Evolutionary conservation across 2,113 vertebrate genomes (phyloP).

Genomic region (Crotophaga sulcirostris): DNA sequence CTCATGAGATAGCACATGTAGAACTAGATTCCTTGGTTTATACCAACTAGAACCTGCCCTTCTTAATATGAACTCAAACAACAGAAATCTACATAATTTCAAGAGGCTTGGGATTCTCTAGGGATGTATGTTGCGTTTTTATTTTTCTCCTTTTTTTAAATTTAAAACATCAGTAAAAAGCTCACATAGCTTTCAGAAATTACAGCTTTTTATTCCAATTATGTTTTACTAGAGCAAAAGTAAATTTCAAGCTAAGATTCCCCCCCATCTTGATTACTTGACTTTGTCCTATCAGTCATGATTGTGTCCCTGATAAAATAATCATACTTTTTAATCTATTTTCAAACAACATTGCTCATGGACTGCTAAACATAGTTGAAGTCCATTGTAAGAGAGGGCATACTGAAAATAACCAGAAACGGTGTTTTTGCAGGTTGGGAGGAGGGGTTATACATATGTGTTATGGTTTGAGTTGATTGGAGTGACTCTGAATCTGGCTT

Average conservation of each 20-base stretch:
- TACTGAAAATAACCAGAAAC: neutral
- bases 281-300: constrained; percentile 20
- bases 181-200: neutral
- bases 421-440: neutral
- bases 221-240: neutral
- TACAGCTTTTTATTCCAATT: neutral
- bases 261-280: neutral
- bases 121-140: neutral
- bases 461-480: too few relatives aligned
- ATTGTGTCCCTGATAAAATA: constrained; percentile 28
- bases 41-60: neutral
- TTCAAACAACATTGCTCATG: constrained; percentile 11
- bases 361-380: constrained; percentile 26
- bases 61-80: neutral
- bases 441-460: neutral
- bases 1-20: neutral
- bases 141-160: neutral
- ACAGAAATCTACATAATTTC: neutral
- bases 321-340: constrained; percentile 56
- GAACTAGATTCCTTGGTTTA: neutral
- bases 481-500: too few relatives aligned
- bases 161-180: neutral
- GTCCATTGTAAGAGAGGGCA: neutral
- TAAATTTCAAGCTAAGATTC: neutral
- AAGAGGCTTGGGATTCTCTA: neutral